Conservation (phyloP, 2,797 vertebrate genomes). For the Myiothlypis coronata region DNA sequence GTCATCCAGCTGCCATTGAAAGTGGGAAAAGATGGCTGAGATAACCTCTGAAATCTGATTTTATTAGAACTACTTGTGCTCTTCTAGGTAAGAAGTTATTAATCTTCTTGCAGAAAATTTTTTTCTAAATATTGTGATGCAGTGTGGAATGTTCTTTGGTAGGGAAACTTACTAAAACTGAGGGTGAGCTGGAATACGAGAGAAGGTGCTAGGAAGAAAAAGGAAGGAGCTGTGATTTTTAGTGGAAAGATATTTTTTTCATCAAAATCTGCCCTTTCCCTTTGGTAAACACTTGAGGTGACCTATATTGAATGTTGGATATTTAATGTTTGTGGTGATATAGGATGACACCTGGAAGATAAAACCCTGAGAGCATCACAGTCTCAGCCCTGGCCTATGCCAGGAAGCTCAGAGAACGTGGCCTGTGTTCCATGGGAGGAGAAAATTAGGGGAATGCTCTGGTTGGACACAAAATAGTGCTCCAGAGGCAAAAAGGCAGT, state of each 20-base stretch:
- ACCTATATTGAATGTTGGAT: not conserved
- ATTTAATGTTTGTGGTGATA: not conserved
- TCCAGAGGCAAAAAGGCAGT: not conserved
- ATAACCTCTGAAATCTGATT: not conserved
- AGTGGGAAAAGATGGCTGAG: not conserved
- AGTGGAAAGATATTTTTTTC: not conserved
- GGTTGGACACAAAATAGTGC: not conserved
- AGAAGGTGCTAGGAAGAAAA: not conserved
- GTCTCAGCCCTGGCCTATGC: not conserved
- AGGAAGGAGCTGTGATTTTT: not conserved
- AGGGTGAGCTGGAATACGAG: not conserved
- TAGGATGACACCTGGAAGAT: not conserved
- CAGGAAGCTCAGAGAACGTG: not conserved
- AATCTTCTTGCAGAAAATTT: not conserved
- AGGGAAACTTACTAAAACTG: not conserved
- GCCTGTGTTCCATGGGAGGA: not conserved
- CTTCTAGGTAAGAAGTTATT: not conserved
- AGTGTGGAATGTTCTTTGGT: not conserved
- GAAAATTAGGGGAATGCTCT: not conserved
- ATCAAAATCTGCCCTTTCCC: not conserved
- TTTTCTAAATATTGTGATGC: not conserved
- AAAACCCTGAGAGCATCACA: not conserved
- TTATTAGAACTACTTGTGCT: not conserved
- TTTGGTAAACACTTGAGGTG: not conserved
- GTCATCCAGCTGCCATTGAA: not conserved